phyloP scores from a whole-genome alignment of 37 sponge, comb jelly and placozoan species.

The Ianthella basta region DNA sequence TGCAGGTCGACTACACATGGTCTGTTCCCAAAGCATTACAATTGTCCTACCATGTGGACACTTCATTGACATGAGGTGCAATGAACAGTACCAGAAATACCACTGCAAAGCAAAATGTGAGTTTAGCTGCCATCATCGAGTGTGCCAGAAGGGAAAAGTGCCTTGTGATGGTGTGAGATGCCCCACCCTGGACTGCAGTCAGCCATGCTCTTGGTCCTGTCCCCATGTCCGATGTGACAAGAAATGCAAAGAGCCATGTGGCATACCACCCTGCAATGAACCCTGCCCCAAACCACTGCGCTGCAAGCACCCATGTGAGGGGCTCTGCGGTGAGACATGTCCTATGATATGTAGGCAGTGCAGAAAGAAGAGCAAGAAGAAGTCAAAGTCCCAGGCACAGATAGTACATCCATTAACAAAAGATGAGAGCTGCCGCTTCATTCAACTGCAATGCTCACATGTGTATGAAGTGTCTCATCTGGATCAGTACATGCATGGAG shows the following conservation, averaged over 20 bases:
- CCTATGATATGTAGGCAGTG: conserved; percentile 61
- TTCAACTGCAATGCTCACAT: conserved; percentile 76
- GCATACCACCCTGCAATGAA: conserved; percentile 56
- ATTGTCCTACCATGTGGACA: conserved; percentile 13
- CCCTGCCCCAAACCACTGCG: conserved; percentile 44
- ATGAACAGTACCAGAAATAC: neutral
- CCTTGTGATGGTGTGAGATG: neutral
- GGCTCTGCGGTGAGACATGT: conserved; percentile 81
- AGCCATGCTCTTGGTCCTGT: conserved; percentile 51
- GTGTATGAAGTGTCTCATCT: conserved; percentile 78
- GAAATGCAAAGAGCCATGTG: conserved; percentile 60
- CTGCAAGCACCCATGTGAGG: conserved; percentile 76
- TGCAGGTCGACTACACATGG: conserved; percentile 15
- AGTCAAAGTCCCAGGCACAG: neutral
- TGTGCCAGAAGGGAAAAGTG: neutral
- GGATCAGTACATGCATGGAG: conserved; percentile 70
- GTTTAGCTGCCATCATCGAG: neutral
- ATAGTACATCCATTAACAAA: neutral
- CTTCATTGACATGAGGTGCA: neutral
- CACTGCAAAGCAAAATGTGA: conserved; percentile 13
- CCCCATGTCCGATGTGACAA: conserved; percentile 48
- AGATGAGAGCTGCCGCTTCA: conserved; percentile 44
- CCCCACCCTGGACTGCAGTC: conserved; percentile 8
- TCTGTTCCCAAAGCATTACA: neutral
- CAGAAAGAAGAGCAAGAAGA: conserved; percentile 29